Conservation (phyloP, 1,140 invertebrate species). For the Protaetia brevitarsis region DNA sequence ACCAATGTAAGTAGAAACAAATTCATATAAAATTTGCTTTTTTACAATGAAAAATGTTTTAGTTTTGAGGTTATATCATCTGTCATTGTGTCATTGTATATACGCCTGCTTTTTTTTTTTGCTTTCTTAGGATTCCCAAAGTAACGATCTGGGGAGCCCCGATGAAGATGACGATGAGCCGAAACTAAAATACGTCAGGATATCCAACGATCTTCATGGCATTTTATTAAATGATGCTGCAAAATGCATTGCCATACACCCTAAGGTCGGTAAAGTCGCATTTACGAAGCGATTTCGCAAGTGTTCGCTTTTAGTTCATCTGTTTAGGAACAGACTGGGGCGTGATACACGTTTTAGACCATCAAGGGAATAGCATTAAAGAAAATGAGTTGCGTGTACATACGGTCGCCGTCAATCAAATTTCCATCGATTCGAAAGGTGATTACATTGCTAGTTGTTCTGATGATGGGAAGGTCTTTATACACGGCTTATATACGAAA, state of each 20-base stretch:
- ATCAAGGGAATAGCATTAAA: constrained; percentile 81
- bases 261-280: constrained; percentile 63
- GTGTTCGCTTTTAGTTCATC: constrained; percentile 67
- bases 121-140: constrained; percentile 43
- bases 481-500: constrained; percentile 74
- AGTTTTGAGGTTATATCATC: constrained; percentile 17
- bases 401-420: constrained; percentile 86
- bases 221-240: constrained; percentile 87
- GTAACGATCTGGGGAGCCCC: constrained; percentile 51
- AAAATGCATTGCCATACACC: constrained; percentile 87
- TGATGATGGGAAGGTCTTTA: constrained; percentile 83
- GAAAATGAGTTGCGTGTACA: constrained; percentile 73
- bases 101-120: too few species aligned
- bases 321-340: constrained; percentile 91
- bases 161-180: constrained; percentile 76
- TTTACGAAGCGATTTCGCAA: constrained; percentile 14
- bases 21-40: neutral
- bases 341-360: constrained; percentile 84
- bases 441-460: constrained; percentile 92
- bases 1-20: constrained; percentile 10
- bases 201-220: constrained; percentile 80
- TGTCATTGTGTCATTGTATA: neutral
- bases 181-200: constrained; percentile 86
- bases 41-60: neutral
- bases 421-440: constrained; percentile 89